Evolutionary conservation across 2,113 vertebrate genomes (phyloP).

Genomic region (Mormyrus iriodes): DNA sequence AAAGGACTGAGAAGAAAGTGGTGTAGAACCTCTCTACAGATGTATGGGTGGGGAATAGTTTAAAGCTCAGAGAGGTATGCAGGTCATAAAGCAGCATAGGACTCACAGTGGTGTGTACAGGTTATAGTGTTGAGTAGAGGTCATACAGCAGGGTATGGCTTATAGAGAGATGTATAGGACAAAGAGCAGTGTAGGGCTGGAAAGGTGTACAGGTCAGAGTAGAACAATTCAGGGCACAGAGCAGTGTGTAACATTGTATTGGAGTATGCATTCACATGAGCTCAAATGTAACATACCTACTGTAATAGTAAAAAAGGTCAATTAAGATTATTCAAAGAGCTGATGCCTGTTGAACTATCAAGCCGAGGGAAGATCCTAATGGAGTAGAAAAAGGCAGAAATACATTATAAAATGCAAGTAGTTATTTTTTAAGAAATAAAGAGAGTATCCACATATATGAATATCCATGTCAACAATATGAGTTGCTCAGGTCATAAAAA

Average conservation of each 20-base stretch:
- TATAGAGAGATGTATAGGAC: not conserved
- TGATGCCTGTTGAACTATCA: not conserved
- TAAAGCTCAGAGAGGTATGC: not conserved
- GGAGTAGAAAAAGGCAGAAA: not conserved
- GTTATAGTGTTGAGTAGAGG: not conserved
- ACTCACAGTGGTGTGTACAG: not conserved
- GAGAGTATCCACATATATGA: not conserved
- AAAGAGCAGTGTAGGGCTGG: not conserved
- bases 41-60: not conserved
- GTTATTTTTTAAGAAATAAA: not conserved
- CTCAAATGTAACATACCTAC: not conserved
- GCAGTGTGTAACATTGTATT: not conserved
- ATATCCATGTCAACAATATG: not conserved
- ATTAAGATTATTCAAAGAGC: not conserved
- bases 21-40: not conserved
- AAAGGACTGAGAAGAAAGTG: not conserved
- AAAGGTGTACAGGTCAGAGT: too few species aligned
- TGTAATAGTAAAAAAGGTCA: not conserved
- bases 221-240: not conserved
- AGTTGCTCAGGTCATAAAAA: not conserved
- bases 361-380: not conserved
- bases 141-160: not conserved
- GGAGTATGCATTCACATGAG: not conserved
- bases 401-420: not conserved
- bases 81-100: not conserved